These are phyloP conservation scores for Rhimphoctona megacephalus DNA, from an alignment of 2,888 invertebrate genomes.

Conservation along the genomic window DNA sequence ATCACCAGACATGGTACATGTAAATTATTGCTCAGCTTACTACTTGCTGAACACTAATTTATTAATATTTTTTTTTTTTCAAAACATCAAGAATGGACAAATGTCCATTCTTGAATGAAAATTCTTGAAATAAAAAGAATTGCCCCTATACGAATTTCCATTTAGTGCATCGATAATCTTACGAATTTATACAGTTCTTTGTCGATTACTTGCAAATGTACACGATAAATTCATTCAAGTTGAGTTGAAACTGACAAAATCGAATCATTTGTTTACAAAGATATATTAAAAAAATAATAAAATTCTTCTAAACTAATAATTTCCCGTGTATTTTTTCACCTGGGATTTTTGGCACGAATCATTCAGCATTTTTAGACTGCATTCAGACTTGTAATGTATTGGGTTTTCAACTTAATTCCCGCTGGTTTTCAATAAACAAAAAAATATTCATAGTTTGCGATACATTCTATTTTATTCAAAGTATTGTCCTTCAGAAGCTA, in stretches of 20 bases:
- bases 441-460: too few relatives aligned
- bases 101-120: too few relatives aligned
- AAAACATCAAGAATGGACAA: neutral
- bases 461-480: too few relatives aligned
- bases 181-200: neutral
- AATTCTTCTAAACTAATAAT: too few relatives aligned
- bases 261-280: neutral
- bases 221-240: too few relatives aligned
- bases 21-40: conserved; percentile 1
- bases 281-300: too few relatives aligned
- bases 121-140: neutral
- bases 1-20: conserved; percentile 21
- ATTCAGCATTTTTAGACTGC: neutral
- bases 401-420: too few relatives aligned
- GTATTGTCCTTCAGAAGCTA: too few relatives aligned
- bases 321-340: too few relatives aligned
- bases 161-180: neutral
- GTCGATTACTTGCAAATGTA: neutral
- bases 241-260: neutral
- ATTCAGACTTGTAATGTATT: neutral
- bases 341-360: neutral
- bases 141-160: neutral
- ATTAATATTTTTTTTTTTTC: neutral
- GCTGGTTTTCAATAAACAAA: too few relatives aligned
- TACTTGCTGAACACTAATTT: conserved; percentile 19